Base-by-base conservation (phyloP, 2,797 vertebrate species). In the Characodon lateralis region DNA sequence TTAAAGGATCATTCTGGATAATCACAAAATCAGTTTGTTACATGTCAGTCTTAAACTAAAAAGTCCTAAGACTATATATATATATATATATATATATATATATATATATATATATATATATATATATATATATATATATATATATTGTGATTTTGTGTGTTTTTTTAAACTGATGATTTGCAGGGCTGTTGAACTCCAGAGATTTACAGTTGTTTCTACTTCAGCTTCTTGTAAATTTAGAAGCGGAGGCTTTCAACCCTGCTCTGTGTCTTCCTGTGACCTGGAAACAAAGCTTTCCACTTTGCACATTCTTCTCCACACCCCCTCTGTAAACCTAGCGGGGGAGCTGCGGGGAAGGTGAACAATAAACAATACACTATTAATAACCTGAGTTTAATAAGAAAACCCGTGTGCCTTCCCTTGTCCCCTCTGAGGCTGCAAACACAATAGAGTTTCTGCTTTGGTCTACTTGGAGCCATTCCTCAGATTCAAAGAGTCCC, bases 321-420 rank as follows among this genome's bases (percentile, higher is more conserved):
- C 85, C 79, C 31, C 68, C 69, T 74, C 75, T 82, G 83, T 89
- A 89, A 88, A 87, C 81, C 48, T 35, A 79, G 72, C 9, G 0
- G 66, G 71, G 77, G 71, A 73, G 68, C 72, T 68, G 10, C 51
- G 43, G 41, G 81, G 77, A 83, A 90, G 73, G 84, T 83, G 89
- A 89, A 95, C 94, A 94, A 95, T 94, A 91, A 92, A 95, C 95
- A 96, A 95, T 96, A 84, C 85, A 58, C 91, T 95, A 96, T 94
- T 94, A 92, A 94, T 96, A 96, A 89, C 88, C 58, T 7, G 55
- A 85, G 83, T 83, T 90, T 83, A 89, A 86, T 86, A 86, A 87
- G 71, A 75, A 77, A 66, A 78, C 86, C 78, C 76, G 81, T 82
- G 58, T 77, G 46, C 72, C 76, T 90, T 90, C 89, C 90, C 85